Base-by-base conservation (phyloP, 2,888 invertebrate genomes). In the Melinaea menophilus region DNA sequence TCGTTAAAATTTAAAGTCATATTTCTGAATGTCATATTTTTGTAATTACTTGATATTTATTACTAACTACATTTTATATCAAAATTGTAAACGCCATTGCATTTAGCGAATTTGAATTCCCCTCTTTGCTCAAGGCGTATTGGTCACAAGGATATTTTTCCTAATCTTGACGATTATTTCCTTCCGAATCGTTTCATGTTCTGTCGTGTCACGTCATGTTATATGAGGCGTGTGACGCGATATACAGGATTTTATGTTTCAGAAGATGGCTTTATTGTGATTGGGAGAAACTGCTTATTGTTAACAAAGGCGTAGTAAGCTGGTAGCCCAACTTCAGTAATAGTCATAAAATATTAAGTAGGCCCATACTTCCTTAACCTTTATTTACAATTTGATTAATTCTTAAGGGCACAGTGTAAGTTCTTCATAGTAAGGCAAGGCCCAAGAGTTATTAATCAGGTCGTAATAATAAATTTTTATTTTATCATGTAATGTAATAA, bases 151-250 rank as follows among this genome's bases (percentile, higher is more conserved):
- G 57, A 62, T 61, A 48, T 65, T 65, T 67, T 62, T 61, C 57
- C 65, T 63, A 67, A 68, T 69, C 68, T 65, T 51, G 64, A 22
- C 58, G 66, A 69, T 69, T 67, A 69, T 61, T 69, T 65, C 68
- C 69, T 70, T 62, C 64, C 70, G 62, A 61, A 62, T 62, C 63
- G 70, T 62, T 65, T 65, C 58, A 59, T 56, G 59, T 63, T 45
- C 51, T 56, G 59, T 22, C 35, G 55, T 51, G 22, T 59, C 58
- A 56, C 61, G 56, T 59, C 58, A 61, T 56, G 65, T 51, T 64
- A 62, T 62, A 63, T 63, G 64, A 61, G 62, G 63, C 70, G 62
- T 70, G 59, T 66, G 60, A 58, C 61, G 48, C 37, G 63, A 61
- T 65, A 59, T 51, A 51, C 31, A 22, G 31, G 31, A 37, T 33